These are phyloP conservation scores for Datnioides undecimradiatus DNA, from an alignment of 2,113 vertebrate species.

Conservation along the genomic window DNA sequence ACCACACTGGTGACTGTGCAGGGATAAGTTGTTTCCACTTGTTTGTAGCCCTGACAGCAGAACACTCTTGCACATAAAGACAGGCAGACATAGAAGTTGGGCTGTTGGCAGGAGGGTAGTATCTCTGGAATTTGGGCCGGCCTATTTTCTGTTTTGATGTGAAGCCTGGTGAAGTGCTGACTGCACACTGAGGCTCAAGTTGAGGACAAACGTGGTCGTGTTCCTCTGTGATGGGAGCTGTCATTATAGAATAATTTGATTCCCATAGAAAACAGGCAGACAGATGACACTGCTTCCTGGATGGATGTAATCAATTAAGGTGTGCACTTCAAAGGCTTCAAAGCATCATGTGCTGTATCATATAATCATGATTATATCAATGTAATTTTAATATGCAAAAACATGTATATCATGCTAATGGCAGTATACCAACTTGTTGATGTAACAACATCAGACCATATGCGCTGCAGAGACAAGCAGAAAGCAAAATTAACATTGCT, in stretches of 20 bases:
- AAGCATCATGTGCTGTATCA: no score
- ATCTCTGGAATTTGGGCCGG: conserved; percentile 47
- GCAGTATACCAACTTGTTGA: no score
- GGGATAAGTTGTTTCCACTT: neutral
- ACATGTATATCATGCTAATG: no score
- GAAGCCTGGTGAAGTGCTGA: conserved; percentile 25
- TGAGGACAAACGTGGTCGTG: conserved; percentile 39
- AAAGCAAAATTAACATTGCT: no score
- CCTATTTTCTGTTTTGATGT: conserved; percentile 52
- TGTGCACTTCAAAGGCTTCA: neutral
- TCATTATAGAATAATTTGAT: conserved; percentile 43
- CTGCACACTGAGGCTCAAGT: conserved; percentile 5
- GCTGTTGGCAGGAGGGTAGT: conserved; percentile 24
- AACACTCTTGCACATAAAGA: neutral
- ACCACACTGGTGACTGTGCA: neutral
- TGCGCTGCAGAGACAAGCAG: no score
- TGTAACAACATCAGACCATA: no score
- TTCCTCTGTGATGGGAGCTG: conserved; percentile 33
- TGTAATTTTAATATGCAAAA: no score
- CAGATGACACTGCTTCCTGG: conserved; percentile 4
- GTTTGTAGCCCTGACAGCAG: conserved; percentile 15
- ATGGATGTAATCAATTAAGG: neutral
- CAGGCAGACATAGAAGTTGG: neutral
- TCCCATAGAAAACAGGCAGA: conserved; percentile 5
- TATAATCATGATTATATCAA: no score